Evolutionary conservation across 2,888 invertebrate species (phyloP), one percentile per base, ranked within the genome.

Genomic region (Helobdella robusta): DNA sequence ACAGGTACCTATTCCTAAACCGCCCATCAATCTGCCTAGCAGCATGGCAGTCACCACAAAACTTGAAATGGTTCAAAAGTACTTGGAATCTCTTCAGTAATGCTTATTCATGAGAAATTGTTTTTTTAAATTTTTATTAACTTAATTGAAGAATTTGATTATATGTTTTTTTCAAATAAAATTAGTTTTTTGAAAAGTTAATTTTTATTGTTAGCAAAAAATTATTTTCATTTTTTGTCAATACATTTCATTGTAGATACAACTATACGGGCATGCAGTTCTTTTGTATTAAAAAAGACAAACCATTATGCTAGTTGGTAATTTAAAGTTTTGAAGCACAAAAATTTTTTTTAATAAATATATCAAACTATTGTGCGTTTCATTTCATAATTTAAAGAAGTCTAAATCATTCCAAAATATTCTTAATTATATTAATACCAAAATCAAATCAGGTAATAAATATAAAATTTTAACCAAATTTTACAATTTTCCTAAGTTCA

Each of bases 221-320:
- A n/a, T n/a, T n/a, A n/a, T n/a, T n/a, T n/a, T n/a, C n/a, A n/a
- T n/a, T n/a, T n/a, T n/a, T n/a, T n/a, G n/a, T n/a, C n/a, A n/a
- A n/a, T n/a, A n/a, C 35, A 59, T 36, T 62, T 62, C 23, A 18
- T 25, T 46, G 20, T 28, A 69, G 69, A 72, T 79, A 79, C 66
- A 79, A 79, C 68, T 77, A 79, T 67, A 79, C 79, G 56, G 79
- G 79, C 18, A 79, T 79, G 44, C 79, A 80, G 71, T 78, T 80
- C 69, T 80, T 76, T 73, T 78, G 79, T 68, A 77, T 80, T 32
- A 71, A 74, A 64, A 79, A 80, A 69, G 74, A 77, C 64, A 70
- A 78, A 59, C 78, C 79, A 63, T 66, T 79, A 23, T 73, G 75
- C 56, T 77, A 78, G 78, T 78, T 73, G 71, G 74, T 68, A 34